Conservation (phyloP, 2,113 vertebrate species). For the Dendropsophus ebraccatus region DNA sequence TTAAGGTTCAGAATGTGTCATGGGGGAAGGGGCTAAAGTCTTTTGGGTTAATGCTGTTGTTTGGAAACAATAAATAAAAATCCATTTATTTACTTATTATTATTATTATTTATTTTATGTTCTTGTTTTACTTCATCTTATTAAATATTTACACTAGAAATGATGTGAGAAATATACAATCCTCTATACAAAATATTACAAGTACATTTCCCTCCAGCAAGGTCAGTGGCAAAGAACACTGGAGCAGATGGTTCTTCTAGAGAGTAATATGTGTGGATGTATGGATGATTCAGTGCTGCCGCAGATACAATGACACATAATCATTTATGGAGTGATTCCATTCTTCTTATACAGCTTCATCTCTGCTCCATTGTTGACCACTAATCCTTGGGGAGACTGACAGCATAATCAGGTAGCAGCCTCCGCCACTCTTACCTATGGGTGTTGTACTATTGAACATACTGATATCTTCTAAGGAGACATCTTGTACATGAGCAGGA, state of each 20-base stretch:
- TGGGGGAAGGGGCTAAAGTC: too few species aligned
- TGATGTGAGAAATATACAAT: background rate
- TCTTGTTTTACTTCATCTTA: too few species aligned
- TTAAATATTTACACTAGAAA: background rate
- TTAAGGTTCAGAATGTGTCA: too few species aligned
- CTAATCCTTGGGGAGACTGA: slow-evolving; percentile 1
- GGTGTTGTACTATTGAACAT: background rate
- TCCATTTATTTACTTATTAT: too few species aligned
- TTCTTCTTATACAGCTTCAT: slow-evolving; percentile 13
- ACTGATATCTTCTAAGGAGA: background rate
- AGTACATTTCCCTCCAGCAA: background rate
- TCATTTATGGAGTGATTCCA: background rate
- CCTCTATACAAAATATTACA: background rate
- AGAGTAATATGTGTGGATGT: background rate
- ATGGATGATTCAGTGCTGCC: background rate
- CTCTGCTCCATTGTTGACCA: background rate
- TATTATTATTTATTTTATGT: too few species aligned
- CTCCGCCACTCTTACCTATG: background rate
- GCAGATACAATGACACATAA: background rate
- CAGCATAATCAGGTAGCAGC: background rate
- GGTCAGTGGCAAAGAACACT: slow-evolving; percentile 13
- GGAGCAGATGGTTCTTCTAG: background rate
- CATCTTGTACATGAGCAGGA: too few species aligned
- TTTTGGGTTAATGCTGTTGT: too few species aligned
- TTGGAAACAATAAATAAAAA: too few species aligned